Conservation (phyloP, 1,140 invertebrate species). For the Trachymyrmex septentrionalis region DNA sequence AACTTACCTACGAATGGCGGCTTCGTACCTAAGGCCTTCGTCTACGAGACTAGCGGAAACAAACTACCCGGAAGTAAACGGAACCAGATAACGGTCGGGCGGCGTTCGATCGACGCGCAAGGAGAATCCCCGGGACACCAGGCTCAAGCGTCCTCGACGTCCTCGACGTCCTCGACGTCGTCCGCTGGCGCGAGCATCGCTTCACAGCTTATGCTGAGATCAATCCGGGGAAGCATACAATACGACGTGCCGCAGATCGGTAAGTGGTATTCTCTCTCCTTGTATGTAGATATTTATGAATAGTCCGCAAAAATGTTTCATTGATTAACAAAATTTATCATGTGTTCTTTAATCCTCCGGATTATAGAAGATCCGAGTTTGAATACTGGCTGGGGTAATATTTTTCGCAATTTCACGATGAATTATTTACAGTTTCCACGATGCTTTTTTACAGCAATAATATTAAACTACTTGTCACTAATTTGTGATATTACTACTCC, state of each 20-base stretch:
- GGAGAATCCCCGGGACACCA: constrained; percentile 60
- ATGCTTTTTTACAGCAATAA: no score
- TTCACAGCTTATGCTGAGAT: constrained; percentile 89
- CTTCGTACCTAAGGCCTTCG: constrained; percentile 54
- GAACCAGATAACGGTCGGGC: constrained; percentile 59
- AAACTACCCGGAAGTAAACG: constrained; percentile 69
- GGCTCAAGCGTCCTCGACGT: constrained; percentile 61
- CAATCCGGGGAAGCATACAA: constrained; percentile 88
- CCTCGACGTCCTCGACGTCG: constrained; percentile 47
- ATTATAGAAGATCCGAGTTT: no score
- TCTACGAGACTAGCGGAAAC: constrained; percentile 49
- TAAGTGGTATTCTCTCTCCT: constrained; percentile 84
- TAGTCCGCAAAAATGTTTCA: not conserved
- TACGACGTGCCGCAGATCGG: constrained; percentile 91
- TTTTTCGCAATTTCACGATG: no score
- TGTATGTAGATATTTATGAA: not conserved
- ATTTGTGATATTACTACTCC: no score
- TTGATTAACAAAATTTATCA: not conserved
- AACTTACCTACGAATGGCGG: constrained; percentile 58
- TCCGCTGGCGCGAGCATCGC: constrained; percentile 83
- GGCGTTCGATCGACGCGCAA: constrained; percentile 55
- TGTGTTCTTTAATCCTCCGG: no score
- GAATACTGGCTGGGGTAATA: no score
- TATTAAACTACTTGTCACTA: no score
- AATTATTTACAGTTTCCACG: no score